phyloP scores from a whole-genome alignment of 2,888 invertebrate species.

The Stegophylla sp. region DNA sequence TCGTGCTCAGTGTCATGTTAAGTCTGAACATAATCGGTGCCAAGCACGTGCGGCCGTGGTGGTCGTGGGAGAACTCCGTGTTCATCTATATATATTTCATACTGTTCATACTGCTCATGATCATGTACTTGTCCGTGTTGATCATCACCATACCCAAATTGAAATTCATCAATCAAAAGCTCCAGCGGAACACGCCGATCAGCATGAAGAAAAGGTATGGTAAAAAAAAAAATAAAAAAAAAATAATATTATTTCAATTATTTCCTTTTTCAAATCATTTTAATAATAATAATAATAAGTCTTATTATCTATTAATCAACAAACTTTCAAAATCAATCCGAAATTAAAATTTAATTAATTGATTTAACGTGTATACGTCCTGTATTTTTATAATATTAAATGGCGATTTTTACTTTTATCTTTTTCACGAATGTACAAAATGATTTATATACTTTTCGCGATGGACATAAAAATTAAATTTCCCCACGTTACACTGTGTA shows the following conservation, averaged over 20 bases:
- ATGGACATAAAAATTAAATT: no score
- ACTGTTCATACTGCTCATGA: conserved; percentile 33
- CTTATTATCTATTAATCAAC: no score
- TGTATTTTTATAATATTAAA: no score
- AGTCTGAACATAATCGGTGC: conserved; percentile 46
- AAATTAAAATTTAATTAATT: not conserved
- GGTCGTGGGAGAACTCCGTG: conserved; percentile 48
- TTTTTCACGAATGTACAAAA: no score
- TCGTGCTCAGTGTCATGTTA: conserved; percentile 52
- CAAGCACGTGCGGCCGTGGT: conserved; percentile 44
- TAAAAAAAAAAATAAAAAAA: no score
- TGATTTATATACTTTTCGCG: no score
- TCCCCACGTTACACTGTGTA: no score
- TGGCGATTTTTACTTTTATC: no score
- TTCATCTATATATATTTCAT: conserved; percentile 44
- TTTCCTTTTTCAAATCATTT: no score
- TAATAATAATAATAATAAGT: no score
- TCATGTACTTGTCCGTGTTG: conserved; percentile 49
- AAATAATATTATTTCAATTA: no score
- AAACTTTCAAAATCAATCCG: not conserved
- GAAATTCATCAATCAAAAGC: conserved; percentile 43
- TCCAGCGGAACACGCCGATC: conserved; percentile 24
- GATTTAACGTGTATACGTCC: no score
- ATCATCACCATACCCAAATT: conserved; percentile 43
- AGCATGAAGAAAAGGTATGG: conserved; percentile 32